Percentiles rank a stretch among this genome's conserved stretches.
Evolutionary conservation across 2,888 invertebrate species (phyloP).

Genomic region (Epinotia ramella): DNA sequence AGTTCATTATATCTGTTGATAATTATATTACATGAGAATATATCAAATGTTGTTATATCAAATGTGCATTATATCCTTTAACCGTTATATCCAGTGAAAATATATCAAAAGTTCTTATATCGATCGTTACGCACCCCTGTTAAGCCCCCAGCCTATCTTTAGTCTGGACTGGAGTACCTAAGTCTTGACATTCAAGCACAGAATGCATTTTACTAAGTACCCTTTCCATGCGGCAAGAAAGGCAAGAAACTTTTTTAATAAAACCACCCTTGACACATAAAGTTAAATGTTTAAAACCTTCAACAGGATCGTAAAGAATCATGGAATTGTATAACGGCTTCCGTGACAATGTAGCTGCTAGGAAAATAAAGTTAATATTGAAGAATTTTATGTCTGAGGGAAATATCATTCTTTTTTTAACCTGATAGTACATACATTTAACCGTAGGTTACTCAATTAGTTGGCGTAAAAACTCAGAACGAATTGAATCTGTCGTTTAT

Average conservation of each 20-base stretch:
- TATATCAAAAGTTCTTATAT: too few relatives aligned
- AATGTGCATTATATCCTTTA: too few relatives aligned
- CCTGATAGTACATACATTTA: background rate
- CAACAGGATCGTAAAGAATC: conserved; percentile 19
- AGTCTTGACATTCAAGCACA: conserved; percentile 23
- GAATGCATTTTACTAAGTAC: conserved; percentile 10
- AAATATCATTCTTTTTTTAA: conserved; percentile 1
- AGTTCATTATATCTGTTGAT: too few relatives aligned
- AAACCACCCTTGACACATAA: conserved; percentile 39
- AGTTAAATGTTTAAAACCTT: conserved; percentile 35
- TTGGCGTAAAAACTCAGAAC: too few relatives aligned
- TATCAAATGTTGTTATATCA: too few relatives aligned
- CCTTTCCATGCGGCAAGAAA: conserved; percentile 5
- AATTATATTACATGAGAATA: too few relatives aligned
- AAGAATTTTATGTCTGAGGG: conserved; percentile 14
- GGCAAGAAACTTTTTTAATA: conserved; percentile 28
- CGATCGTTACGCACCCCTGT: too few relatives aligned
- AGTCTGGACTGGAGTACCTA: background rate
- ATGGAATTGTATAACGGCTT: conserved; percentile 17
- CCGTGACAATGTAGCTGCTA: conserved; percentile 23
- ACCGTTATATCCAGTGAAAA: too few relatives aligned
- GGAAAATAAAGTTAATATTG: conserved; percentile 17
- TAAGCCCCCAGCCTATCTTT: conserved; percentile 3
- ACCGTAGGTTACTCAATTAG: too few relatives aligned
- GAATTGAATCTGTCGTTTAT: too few relatives aligned